Percentiles rank a stretch among this genome's conserved stretches.
Conservation (phyloP, 2,113 vertebrate species). For the Galemys pyrenaicus region DNA sequence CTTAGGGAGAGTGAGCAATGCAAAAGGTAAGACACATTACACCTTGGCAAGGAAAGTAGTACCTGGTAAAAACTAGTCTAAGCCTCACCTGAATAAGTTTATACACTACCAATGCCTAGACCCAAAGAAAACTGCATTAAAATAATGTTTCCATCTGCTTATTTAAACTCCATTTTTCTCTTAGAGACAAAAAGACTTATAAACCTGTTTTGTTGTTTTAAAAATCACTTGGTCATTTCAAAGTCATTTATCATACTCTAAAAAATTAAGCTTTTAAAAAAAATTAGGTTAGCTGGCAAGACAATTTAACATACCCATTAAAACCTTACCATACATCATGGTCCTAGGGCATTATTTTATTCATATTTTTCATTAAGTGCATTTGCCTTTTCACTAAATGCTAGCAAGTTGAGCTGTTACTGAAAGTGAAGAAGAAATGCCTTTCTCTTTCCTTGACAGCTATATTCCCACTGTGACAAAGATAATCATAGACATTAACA, state of each 20-base stretch:
- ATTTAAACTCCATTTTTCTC: neutral
- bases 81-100: neutral
- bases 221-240: neutral
- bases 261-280: neutral
- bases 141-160: slow-evolving; percentile 47
- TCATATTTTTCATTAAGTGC: neutral
- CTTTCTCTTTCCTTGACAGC: slow-evolving; percentile 64
- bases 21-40: fast-evolving
- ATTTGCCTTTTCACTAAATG: neutral
- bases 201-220: neutral
- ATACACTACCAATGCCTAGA: neutral
- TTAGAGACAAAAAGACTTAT: neutral
- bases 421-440: slow-evolving; percentile 55
- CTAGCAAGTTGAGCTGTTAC: slow-evolving; percentile 25
- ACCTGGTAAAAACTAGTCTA: neutral
- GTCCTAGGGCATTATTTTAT: neutral
- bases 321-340: neutral
- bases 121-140: neutral
- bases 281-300: neutral
- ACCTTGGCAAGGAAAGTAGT: fast-evolving
- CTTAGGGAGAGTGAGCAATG: neutral
- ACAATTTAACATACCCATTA: neutral
- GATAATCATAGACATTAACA: slow-evolving; percentile 76
- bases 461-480: slow-evolving; percentile 68
- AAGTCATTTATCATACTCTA: neutral